Conservation (phyloP, 2,888 invertebrate genomes). For the Gymnoscelis rufifasciata region DNA sequence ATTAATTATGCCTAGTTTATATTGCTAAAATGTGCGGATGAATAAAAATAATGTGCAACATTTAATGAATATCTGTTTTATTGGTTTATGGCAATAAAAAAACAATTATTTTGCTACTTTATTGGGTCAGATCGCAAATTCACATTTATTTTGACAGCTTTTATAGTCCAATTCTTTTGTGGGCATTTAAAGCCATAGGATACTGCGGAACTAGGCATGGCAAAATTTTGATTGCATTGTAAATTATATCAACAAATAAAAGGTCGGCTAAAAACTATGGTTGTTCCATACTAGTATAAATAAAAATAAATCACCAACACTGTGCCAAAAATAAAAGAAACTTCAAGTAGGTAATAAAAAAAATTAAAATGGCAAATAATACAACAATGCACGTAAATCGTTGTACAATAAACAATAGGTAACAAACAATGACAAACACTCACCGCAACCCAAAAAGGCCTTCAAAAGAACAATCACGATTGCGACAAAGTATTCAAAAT, state of each 20-base stretch:
- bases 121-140: not conserved
- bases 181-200: slow-evolving; percentile 12
- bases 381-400: not conserved
- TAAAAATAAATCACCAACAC: slow-evolving; percentile 26
- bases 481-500: slow-evolving; percentile 7
- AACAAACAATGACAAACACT: slow-evolving; percentile 34
- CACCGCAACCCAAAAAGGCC: slow-evolving; percentile 46
- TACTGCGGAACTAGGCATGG: too few relatives aligned
- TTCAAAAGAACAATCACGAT: slow-evolving; percentile 22
- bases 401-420: not conserved
- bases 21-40: too few relatives aligned
- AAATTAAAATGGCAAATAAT: not conserved
- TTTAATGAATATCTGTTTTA: too few relatives aligned
- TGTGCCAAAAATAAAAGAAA: not conserved
- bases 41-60: too few relatives aligned
- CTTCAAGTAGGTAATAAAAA: not conserved
- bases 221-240: slow-evolving; percentile 30
- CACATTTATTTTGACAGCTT: not conserved
- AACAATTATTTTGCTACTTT: too few relatives aligned
- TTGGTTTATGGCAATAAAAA: too few relatives aligned
- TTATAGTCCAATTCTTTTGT: slow-evolving; percentile 7
- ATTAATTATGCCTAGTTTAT: too few relatives aligned
- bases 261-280: too few relatives aligned
- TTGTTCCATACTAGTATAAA: too few relatives aligned
- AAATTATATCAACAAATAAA: too few relatives aligned